phyloP scores from a whole-genome alignment of 2,888 invertebrate species.

The Pristionchus japonicus region DNA sequence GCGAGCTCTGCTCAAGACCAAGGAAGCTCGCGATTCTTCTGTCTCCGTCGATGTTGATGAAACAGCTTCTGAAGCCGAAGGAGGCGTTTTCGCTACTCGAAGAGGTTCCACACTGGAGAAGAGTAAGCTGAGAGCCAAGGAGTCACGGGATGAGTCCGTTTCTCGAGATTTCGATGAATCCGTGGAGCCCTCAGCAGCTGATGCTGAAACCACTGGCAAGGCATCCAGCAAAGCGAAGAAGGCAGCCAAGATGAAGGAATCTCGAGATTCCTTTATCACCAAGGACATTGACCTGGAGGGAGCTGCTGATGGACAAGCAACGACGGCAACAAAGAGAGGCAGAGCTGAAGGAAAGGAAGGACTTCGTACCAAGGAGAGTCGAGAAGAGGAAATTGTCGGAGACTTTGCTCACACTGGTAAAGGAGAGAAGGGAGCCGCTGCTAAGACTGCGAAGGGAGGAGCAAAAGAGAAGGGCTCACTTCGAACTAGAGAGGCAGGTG shows the following conservation, averaged over 20 bases:
- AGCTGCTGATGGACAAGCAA: not conserved
- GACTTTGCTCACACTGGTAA: not conserved
- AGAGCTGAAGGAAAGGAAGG: not conserved
- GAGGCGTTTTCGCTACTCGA: not conserved
- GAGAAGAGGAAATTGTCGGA: not conserved
- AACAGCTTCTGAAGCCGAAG: not conserved
- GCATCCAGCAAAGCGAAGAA: not conserved
- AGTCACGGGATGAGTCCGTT: not conserved
- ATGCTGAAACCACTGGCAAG: not conserved
- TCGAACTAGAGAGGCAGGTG: not conserved
- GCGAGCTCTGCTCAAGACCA: not conserved
- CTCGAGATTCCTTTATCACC: not conserved
- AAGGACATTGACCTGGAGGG: not conserved
- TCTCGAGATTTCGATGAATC: conserved; percentile 9
- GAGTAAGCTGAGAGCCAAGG: not conserved
- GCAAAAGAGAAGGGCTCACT: not conserved
- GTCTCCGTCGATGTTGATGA: conserved; percentile 32
- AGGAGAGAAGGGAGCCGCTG: not conserved
- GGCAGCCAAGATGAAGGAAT: not conserved
- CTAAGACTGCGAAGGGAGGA: not conserved
- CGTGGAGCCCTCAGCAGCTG: not conserved
- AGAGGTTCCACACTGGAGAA: not conserved
- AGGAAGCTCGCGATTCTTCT: not conserved
- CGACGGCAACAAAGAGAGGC: not conserved
- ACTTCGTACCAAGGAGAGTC: not conserved